phyloP scores from a whole-genome alignment of 2,113 vertebrate species.

The Empidonax traillii region DNA sequence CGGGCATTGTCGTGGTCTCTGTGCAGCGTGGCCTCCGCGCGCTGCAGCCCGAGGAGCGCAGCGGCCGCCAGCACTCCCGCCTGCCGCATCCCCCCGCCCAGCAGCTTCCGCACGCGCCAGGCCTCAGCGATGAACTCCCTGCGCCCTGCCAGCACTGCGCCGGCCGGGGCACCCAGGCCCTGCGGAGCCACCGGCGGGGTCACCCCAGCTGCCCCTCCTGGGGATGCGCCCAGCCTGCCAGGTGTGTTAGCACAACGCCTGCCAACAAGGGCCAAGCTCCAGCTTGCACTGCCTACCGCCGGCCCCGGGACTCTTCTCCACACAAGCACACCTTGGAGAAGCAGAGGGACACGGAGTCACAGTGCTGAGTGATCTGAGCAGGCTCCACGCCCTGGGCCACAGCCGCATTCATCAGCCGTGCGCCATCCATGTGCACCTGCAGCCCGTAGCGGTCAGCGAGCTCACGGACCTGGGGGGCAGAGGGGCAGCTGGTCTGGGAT shows the following conservation, averaged over 20 bases:
- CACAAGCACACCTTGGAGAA: constrained; percentile 81
- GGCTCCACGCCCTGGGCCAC: constrained; percentile 75
- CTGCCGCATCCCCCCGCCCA: constrained; percentile 84
- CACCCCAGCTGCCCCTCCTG: neutral
- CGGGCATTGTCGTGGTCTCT: constrained; percentile 80
- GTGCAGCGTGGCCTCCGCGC: constrained; percentile 51
- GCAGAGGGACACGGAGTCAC: constrained; percentile 84
- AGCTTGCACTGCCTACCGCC: no score
- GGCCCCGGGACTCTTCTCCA: no score
- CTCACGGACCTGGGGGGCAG: neutral
- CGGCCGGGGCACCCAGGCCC: constrained; percentile 82
- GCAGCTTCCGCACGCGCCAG: constrained; percentile 74
- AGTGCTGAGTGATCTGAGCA: constrained; percentile 76
- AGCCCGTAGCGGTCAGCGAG: constrained; percentile 74
- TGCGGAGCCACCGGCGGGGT: neutral
- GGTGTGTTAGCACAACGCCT: neutral
- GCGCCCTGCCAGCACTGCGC: constrained; percentile 76
- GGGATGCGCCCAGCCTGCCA: neutral
- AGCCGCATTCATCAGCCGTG: constrained; percentile 81
- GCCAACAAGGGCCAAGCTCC: rapidly evolving
- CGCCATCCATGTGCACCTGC: constrained; percentile 84
- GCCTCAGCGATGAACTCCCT: constrained; percentile 76
- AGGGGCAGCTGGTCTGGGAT: neutral
- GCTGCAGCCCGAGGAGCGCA: constrained; percentile 75
- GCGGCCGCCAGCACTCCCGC: constrained; percentile 81